Conservation (phyloP, 1,140 invertebrate species). For the Tachypleus tridentatus region DNA sequence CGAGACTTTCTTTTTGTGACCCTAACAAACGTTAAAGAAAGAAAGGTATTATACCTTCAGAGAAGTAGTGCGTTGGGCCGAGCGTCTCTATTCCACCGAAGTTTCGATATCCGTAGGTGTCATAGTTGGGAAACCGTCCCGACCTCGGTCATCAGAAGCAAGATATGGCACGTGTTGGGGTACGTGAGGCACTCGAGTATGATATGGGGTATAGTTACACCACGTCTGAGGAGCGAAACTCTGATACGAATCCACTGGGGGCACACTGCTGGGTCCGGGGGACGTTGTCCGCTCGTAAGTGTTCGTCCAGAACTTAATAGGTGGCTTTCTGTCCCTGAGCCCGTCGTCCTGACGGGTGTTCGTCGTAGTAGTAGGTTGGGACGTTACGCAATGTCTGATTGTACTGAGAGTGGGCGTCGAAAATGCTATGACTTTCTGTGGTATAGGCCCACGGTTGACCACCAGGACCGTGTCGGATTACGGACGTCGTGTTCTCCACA, state of each 20-base stretch:
- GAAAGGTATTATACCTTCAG: slow-evolving; percentile 24
- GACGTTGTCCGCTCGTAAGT: slow-evolving; percentile 24
- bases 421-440: slow-evolving; percentile 45
- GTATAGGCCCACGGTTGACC: slow-evolving; percentile 53
- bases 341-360: slow-evolving; percentile 38
- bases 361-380: slow-evolving; percentile 64
- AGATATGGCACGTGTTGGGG: slow-evolving; percentile 31
- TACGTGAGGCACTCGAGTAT: slow-evolving; percentile 25
- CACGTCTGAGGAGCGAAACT: slow-evolving; percentile 51
- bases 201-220: slow-evolving; percentile 57
- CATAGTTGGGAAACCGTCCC: slow-evolving; percentile 49
- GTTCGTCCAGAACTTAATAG: slow-evolving; percentile 54
- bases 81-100: slow-evolving; percentile 55
- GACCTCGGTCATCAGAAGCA: slow-evolving; percentile 49
- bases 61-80: slow-evolving; percentile 60
- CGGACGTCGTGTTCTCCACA: slow-evolving; percentile 37
- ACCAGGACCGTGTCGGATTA: slow-evolving; percentile 57
- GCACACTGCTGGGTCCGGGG: slow-evolving; percentile 40
- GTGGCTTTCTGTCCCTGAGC: slow-evolving; percentile 34
- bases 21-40: no score
- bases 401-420: slow-evolving; percentile 36
- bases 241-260: slow-evolving; percentile 47
- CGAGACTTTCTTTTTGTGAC: no score
- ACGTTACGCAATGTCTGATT: slow-evolving; percentile 50
- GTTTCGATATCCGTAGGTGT: slow-evolving; percentile 55